A percentile compares a stretch with the other conserved stretches of the same genome.
phyloP scores from a whole-genome alignment of 2,113 vertebrate species.

The Takifugu flavidus region DNA sequence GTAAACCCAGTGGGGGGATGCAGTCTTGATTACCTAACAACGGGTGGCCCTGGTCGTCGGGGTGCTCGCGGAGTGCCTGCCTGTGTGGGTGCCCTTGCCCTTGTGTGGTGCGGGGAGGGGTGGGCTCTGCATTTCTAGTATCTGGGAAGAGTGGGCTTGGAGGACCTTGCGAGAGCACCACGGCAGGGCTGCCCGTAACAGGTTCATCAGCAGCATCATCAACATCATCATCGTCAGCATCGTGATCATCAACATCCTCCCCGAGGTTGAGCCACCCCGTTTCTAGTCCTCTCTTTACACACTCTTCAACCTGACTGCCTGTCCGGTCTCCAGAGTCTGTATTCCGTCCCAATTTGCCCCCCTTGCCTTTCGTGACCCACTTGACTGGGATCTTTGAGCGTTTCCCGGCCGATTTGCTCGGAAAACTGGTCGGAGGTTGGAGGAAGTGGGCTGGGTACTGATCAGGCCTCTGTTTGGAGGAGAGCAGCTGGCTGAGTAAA shows the following conservation, averaged over 20 bases:
- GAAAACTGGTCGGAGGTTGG: constrained; percentile 40
- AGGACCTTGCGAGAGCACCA: constrained; percentile 63
- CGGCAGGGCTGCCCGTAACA: constrained; percentile 67
- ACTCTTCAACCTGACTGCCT: constrained; percentile 31
- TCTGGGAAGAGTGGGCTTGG: constrained; percentile 75
- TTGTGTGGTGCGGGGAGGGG: constrained; percentile 71
- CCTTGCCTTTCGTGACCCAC: constrained; percentile 36
- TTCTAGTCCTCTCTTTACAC: constrained; percentile 57
- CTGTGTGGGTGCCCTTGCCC: constrained; percentile 74
- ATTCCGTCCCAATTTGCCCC: constrained; percentile 33
- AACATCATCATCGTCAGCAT: constrained; percentile 49
- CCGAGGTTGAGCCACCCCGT: constrained; percentile 54
- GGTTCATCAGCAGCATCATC: constrained; percentile 64
- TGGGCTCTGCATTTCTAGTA: constrained; percentile 73
- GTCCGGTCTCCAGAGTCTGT: constrained; percentile 27
- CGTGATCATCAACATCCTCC: constrained; percentile 65
- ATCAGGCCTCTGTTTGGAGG: constrained; percentile 67
- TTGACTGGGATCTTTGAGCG: constrained; percentile 29
- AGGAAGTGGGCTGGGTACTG: constrained; percentile 45
- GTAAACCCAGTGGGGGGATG: constrained; percentile 74
- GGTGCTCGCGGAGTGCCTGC: constrained; percentile 76
- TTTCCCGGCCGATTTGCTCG: constrained; percentile 39
- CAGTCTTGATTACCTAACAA: constrained; percentile 82
- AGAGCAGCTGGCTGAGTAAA: constrained; percentile 77
- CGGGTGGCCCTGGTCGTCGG: constrained; percentile 74